Base-by-base conservation (phyloP, 2,797 vertebrate species). In the Decapterus maruadsi region DNA sequence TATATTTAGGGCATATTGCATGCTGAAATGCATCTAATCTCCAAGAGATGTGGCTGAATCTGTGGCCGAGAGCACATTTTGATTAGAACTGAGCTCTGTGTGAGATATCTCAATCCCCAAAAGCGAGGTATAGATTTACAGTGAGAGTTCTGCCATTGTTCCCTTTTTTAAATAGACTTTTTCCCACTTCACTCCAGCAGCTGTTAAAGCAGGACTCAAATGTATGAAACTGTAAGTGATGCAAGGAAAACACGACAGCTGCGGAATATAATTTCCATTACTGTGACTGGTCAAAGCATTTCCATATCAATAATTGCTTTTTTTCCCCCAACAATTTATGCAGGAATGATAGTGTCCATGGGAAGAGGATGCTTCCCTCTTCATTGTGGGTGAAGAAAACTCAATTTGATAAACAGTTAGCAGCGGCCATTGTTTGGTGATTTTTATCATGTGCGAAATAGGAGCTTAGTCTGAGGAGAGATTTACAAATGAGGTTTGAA, bases 291-390 rank as follows among this genome's bases (percentile, higher is more conserved):
- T 84, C 63, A 51, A 75, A 85, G 55, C 73, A 77, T 90, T 89
- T 90, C 72, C 88, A 86, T 84, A 78, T 89, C 57, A 84, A 86
- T 86, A 87, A 90, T 91, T 91, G 90, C 80, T 88, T 89, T 89
- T 82, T 62, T 57, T 89, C 75, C 60, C 89, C 75, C 65, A 50
- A 51, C 60, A 79, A 73, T 82, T 68, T 62, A 54, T 75, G 62
- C 36, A 59, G 72, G 78, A 83, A 69, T 45, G 67, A 87, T 83
- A 82, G 79, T 72, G 75, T 80, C 84, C 59, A 53, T 10, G 10
- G 71, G 54, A 76, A 43, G 40, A 70, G 29, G 64, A 65, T 60
- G 22, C 54, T 75, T 79, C 29, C n/a, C 16, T 17, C 22, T 64
- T 73, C 50, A 53, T 78, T 88, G 83, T 79, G 59, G 77, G 59